Evolutionary conservation across 2,113 vertebrate genomes (phyloP).

Genomic region (Prionailurus viverrinus): DNA sequence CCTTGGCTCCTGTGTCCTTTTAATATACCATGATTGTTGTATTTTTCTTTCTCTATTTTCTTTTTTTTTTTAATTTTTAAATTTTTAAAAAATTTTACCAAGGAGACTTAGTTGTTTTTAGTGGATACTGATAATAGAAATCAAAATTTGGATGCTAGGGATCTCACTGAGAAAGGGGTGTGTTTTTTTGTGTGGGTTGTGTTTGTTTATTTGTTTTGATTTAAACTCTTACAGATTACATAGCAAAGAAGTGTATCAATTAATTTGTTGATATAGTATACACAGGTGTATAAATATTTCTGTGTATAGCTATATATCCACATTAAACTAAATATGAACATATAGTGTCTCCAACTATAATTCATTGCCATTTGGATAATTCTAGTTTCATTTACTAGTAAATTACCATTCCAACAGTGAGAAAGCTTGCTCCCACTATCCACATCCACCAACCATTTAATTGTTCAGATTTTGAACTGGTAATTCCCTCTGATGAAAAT

Average conservation of each 20-base stretch:
- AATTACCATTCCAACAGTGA: neutral
- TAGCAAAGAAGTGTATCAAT: neutral
- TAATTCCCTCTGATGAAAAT: neutral
- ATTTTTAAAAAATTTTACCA: neutral
- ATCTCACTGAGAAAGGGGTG: neutral
- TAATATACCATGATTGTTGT: neutral
- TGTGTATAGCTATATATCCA: neutral
- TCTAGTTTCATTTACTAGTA: neutral
- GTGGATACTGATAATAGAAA: neutral
- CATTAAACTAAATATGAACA: neutral
- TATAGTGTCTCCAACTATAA: neutral
- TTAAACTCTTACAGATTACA: neutral
- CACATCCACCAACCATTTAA: neutral
- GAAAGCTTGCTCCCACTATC: neutral
- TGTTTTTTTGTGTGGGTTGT: too few species aligned
- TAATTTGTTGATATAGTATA: neutral
- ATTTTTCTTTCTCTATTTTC: neutral
- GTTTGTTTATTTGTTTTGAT: neutral
- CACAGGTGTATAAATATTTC: neutral
- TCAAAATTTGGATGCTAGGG: neutral
- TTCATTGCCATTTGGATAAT: neutral
- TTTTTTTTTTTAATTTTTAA: neutral
- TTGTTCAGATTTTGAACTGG: neutral
- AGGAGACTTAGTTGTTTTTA: neutral
- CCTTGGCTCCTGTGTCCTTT: neutral